Base-by-base conservation (phyloP, 2,888 invertebrate genomes). In the Limulus polyphemus region DNA sequence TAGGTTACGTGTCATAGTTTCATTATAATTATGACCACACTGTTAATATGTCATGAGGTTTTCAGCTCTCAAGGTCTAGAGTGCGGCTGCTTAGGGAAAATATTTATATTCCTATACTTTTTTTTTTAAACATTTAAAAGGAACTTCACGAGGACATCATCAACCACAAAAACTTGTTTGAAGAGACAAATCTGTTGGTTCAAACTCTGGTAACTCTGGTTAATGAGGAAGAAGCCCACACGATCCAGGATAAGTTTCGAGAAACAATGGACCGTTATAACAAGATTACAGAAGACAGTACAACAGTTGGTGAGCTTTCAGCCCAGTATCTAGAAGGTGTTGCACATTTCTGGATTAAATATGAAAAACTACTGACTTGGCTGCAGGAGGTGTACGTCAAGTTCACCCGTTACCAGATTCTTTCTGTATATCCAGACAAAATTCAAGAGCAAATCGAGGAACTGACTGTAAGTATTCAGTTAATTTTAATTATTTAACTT, bases 301-400 rank as follows among this genome's bases (percentile, higher is more conserved):
- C 91, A 63, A 83, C 84, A 71, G 82, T 91, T 59, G 90, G 90
- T 7, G 83, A 84, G 52, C 80, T 94, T 5, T 79, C 97, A 59
- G 86, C 87, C 69, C 65, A 68, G 56, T 65, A 68, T 4, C 65
- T 62, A 59, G 63, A 68, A 58, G 91, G 90, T 1, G 80, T 94
- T n/a, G 83, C 93, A 4, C 91, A 92, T 75, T 78, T 93, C 64
- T 92, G 92, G 1, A 82, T 93, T 0, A 90, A 90, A 0, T 92
- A 93, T 76, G 92, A 94, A 79, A 91, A 92, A 74, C 79, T 94
- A 49, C 87, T 90, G n/a, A 87, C 85, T 0, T 94, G 94, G 94
- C 91, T 94, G 89, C 92, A 92, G 73, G 81, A 81, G 71, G 90
- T 90, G 86, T 93, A 94, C 72, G 83, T 84, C 62, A 82, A 87